Percentiles rank a stretch among this genome's conserved stretches.
These are phyloP conservation scores for Philypnodon macrostomus DNA, from an alignment of 2,797 vertebrate genomes.

Conservation along the genomic window DNA sequence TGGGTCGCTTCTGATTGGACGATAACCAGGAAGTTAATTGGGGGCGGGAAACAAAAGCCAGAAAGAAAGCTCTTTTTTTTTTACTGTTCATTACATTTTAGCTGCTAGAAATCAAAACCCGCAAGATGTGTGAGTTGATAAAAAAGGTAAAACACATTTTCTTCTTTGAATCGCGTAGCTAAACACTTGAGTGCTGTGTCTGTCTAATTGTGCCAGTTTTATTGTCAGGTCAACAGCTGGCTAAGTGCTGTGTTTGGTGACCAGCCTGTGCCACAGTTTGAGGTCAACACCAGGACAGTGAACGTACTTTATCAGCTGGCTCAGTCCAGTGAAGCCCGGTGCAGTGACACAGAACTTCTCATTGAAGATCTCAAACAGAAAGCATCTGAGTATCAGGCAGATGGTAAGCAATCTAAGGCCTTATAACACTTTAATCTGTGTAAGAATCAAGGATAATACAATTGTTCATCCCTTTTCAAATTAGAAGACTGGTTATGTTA, in stretches of 20 bases:
- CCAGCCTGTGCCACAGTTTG: constrained; percentile 70
- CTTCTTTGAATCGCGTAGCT: no score
- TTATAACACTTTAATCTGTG: no score
- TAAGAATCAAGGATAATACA: no score
- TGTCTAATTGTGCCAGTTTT: neutral
- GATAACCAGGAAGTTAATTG: constrained; percentile 42
- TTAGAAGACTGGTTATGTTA: no score
- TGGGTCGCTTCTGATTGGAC: constrained; percentile 28
- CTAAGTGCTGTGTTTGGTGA: constrained; percentile 72
- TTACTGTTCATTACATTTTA: neutral
- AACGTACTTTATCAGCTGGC: constrained; percentile 77
- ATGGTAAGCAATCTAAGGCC: constrained; percentile 76
- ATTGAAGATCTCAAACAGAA: constrained; percentile 77
- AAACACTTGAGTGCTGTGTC: neutral
- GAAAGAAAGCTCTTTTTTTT: neutral
- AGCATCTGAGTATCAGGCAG: constrained; percentile 74
- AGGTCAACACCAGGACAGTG: constrained; percentile 77
- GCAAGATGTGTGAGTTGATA: constrained; percentile 72
- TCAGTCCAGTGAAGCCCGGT: constrained; percentile 66
- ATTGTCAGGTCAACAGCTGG: constrained; percentile 81
- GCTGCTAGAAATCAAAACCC: neutral
- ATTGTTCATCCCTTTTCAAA: no score
- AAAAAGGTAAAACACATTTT: constrained; percentile 61
- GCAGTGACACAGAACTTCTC: constrained; percentile 73
- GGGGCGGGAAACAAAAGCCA: constrained; percentile 42